These are phyloP conservation scores for Centropus bengalensis DNA, from an alignment of 2,113 vertebrate species.

Conservation along the genomic window DNA sequence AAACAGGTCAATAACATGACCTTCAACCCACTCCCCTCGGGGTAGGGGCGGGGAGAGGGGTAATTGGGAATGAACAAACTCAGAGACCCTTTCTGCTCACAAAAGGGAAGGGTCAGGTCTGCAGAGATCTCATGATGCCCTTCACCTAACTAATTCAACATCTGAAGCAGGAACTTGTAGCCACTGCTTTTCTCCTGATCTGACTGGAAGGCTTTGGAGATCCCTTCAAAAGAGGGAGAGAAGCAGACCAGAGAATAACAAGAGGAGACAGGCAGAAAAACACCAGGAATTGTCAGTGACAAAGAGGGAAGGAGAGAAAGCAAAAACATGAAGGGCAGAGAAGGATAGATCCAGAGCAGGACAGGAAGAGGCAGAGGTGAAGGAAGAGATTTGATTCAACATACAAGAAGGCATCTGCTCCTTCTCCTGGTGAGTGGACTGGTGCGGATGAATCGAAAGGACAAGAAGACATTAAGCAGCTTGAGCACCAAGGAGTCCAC, in stretches of 20 bases:
- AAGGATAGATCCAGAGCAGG: not conserved
- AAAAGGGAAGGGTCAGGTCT: not conserved
- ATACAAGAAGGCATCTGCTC: not conserved
- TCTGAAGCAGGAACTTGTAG: conserved; percentile 1
- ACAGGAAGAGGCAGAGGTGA: not conserved
- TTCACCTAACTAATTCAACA: conserved; percentile 3
- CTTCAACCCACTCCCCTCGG: conserved; percentile 31
- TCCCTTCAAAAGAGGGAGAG: not conserved
- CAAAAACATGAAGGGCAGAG: not conserved
- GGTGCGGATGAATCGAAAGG: conserved; percentile 6
- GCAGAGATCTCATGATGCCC: conserved; percentile 37
- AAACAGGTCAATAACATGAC: conserved; percentile 24
- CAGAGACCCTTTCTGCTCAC: not conserved
- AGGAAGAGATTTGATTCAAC: not conserved
- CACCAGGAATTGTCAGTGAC: not conserved
- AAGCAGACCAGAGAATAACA: not conserved
- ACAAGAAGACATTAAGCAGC: not conserved
- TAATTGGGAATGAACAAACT: conserved; percentile 31
- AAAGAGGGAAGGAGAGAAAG: not conserved
- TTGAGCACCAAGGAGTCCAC: not conserved
- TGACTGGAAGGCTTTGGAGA: conserved; percentile 2
- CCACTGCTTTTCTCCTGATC: conserved; percentile 19
- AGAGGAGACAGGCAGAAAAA: not conserved
- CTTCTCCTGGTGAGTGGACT: not conserved
- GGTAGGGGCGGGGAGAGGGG: conserved; percentile 3